Base-by-base conservation (phyloP, 2,888 invertebrate species). In the Disparrhopalites patrizii region DNA sequence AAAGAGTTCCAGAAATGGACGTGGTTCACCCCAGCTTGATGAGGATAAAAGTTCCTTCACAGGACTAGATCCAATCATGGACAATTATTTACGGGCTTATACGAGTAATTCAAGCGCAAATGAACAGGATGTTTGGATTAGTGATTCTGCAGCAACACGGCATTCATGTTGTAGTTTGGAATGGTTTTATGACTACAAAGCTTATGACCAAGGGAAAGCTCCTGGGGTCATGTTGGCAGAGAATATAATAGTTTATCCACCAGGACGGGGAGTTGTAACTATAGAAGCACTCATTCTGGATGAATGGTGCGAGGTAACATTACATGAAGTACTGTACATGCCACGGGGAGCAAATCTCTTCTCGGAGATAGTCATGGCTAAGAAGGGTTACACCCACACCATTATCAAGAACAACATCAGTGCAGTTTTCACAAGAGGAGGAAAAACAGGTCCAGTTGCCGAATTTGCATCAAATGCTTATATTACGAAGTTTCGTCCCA, bases 401-500 rank as follows among this genome's bases (percentile, higher is more conserved):
- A 56, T 31, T 18, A 56, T n/a, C 13, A 33, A 40, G 20, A 18
- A 56, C 10, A 13, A 5, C 10, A 56, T 36, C 36, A 40, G 36
- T n/a, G n/a, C n/a, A n/a, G n/a, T n/a, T 7, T 56, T 33, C 33
- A 10, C 15, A 5, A 1, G 2, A 27, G 36, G 36, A 8, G 60
- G 43, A n/a, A 20, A 18, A 13, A 28, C 15, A 15, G 65, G 62
- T 10, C 65, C 54, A 1, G 23, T 8, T 15, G 69, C 67, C 13
- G 23, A 31, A 7, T 25, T 30, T 0, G 8, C 52, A 18, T 38
- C 47, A 18, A 31, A 50, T 7, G 10, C 54, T 0, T 67, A 65
- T 31, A 27, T 65, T 25, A 67, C 67, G 67, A 13, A 31, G 28
- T 69, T 69, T 27, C 62, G 62, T 3, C 33, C 54, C 10, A 7